Evolutionary conservation across 2,797 vertebrate species (phyloP), one percentile per base, ranked within the genome.

Genomic region (Intellagama lesueurii): DNA sequence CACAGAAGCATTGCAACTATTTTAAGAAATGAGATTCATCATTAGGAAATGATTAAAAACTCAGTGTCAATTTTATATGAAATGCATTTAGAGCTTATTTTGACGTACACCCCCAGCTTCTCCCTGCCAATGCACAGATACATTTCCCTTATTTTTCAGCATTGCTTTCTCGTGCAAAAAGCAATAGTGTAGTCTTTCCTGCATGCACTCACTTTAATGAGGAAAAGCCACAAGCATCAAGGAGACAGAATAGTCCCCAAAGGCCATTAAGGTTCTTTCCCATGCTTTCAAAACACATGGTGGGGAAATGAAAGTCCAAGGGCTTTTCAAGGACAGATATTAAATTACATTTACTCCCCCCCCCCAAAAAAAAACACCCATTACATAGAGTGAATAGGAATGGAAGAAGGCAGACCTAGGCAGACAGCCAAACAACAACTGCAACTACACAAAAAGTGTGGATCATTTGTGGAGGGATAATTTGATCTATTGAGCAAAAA

Each of bases 251-350:
- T 78, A 89, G 69, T 87, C 88, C 89, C 92, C 83, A 12, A 87
- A 90, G 94, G 88, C 84, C 76, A 90, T 90, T 90, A 28, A 64
- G 86, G 76, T 87, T 94, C 84, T 90, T 85, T 83, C 90, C 83
- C 28, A 85, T 90, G 81, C 86, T 91, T 92, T 91, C 72, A 94
- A 91, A 70, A 83, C 84, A 83, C 60, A 70, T 79, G 85, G 79
- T 88, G 40, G 0, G 80, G 94, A 90, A 89, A 87, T 92, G 78
- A 91, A 90, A 91, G 89, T 87, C 66, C 44, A 82, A 94, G 89
- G 82, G 81, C 84, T 92, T 95, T 91, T 92, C 76, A 93, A 93
- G 87, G 86, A 78, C 49, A 52, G 52, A 72, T 92, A 70, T 88
- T 90, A 89, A 93, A 79, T 68, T 83, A 5, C 72, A 35, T 86